phyloP scores from a whole-genome alignment of 2,888 invertebrate species.

The Graphium colonna region DNA sequence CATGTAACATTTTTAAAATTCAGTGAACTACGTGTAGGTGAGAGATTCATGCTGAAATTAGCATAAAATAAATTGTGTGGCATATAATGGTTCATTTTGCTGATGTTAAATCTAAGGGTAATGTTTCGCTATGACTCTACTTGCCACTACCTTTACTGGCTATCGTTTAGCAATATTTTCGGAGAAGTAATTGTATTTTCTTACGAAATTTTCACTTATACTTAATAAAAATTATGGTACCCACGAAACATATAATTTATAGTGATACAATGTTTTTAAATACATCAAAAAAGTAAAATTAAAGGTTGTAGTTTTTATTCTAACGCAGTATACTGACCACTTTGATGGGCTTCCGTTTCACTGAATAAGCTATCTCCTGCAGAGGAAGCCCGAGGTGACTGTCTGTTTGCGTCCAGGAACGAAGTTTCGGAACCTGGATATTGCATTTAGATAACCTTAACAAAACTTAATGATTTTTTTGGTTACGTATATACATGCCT shows the following conservation, averaged over 20 bases:
- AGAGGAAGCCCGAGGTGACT: conserved; percentile 70
- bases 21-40: conserved; percentile 35
- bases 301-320: too few relatives aligned
- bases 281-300: not conserved
- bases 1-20: conserved; percentile 28
- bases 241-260: not conserved
- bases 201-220: conserved; percentile 1
- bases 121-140: conserved; percentile 79
- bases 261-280: not conserved
- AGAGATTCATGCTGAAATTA: conserved; percentile 59
- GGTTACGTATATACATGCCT: too few relatives aligned
- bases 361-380: conserved; percentile 71
- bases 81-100: conserved; percentile 60
- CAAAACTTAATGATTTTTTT: not conserved
- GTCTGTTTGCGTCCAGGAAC: conserved; percentile 70
- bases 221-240: conserved; percentile 4
- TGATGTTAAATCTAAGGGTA: conserved; percentile 67
- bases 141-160: conserved; percentile 70
- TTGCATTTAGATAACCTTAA: conserved; percentile 6
- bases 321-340: conserved; percentile 57
- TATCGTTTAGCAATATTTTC: too few relatives aligned
- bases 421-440: conserved; percentile 70
- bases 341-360: conserved; percentile 74
- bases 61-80: conserved; percentile 66
- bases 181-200: conserved; percentile 1